Percentiles rank a stretch among this genome's conserved stretches.
Evolutionary conservation across 2,888 invertebrate species (phyloP).

Genomic region (Acanthopleura granulata): DNA sequence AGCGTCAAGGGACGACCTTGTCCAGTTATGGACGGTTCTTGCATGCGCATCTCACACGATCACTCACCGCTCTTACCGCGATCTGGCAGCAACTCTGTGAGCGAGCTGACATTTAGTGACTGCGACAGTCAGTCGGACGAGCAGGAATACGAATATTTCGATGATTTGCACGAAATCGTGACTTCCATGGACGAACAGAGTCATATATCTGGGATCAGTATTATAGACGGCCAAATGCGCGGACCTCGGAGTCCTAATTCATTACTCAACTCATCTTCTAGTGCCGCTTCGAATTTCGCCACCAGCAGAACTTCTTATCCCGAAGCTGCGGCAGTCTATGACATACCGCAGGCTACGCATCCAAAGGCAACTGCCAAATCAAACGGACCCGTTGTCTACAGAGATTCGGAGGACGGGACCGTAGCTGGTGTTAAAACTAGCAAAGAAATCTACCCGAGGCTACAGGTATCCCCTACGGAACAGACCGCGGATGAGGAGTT

Average conservation of each 20-base stretch:
- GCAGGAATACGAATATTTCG: slow-evolving; percentile 15
- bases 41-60: not conserved
- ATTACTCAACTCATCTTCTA: not conserved
- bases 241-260: not conserved
- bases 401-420: not conserved
- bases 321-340: not conserved
- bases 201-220: slow-evolving; percentile 14
- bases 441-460: not conserved
- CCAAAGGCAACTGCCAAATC: not conserved
- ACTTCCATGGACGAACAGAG: slow-evolving; percentile 1
- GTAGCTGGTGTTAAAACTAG: not conserved
- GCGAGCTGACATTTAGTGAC: not conserved
- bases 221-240: not conserved
- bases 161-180: slow-evolving; percentile 4
- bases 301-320: slow-evolving; percentile 6
- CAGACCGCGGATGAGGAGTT: not conserved
- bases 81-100: not conserved
- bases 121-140: slow-evolving; percentile 2
- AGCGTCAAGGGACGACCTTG: not conserved
- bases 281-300: not conserved
- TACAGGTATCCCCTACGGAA: not conserved
- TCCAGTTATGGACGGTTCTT: not conserved
- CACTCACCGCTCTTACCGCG: slow-evolving; percentile 5
- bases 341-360: not conserved
- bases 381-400: not conserved